Evolutionary conservation across 2,113 vertebrate species (phyloP), one percentile per base, ranked within the genome.

Genomic region (Nycticryphes semicollaris): DNA sequence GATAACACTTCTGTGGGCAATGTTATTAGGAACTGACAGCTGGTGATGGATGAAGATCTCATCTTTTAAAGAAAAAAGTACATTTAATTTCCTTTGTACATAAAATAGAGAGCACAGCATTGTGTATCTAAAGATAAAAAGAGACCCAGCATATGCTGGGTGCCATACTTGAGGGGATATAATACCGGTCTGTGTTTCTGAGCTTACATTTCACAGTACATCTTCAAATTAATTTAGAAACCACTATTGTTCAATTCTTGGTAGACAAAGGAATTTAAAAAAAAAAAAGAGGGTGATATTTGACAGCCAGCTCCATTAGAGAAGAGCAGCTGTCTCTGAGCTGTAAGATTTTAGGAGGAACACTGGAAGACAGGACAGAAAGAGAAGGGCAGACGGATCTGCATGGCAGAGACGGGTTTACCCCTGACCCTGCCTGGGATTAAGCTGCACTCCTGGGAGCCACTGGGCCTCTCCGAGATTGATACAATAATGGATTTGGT

Each of bases 21-120:
- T 68, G 25, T 80, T 96, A 95, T 94, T 95, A 94, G 89, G 77
- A 91, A 81, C 63, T 91, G 91, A 93, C 90, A 96, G 87, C 62
- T 91, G 69, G 59, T 80, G 83, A 95, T 64, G 77, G 76, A 96
- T 96, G 83, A 96, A 83, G 86, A 95, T 94, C 84, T 92, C 94
- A 85, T 94, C 88, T 92, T 87, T 93, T 94, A 83, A 92, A 95
- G 88, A 95, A 96, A 92, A 94, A 94, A 94, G 83, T 92, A 94
- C 56, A 96, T 94, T 95, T 96, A 90, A 96, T 96, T 96, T 97
- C 91, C 96, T 95, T 82, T 93, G 69, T 82, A 95, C 87, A 90
- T 82, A 95, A 84, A 93, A 90, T 54, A 96, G 39, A 93, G 57
- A 84, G 72, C 53, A 76, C n/a, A 91, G 73, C 75, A 87, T 69